Evolutionary conservation across 1,140 invertebrate species (phyloP), one percentile per base, ranked within the genome.

Genomic region (Cotesia glomerata): DNA sequence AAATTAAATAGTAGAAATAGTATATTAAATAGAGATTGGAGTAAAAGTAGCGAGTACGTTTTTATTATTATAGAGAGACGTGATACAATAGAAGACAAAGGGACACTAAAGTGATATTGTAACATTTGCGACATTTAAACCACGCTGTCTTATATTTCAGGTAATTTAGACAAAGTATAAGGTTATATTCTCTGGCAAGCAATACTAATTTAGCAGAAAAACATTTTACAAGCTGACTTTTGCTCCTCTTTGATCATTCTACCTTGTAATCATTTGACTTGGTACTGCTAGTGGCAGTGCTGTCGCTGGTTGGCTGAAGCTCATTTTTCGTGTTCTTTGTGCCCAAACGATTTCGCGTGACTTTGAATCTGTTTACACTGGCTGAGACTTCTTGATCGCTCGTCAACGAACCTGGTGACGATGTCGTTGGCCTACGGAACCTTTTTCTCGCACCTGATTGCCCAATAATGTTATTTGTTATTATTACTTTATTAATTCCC

Each of bases 341-440:
- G 87, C 73, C 82, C 49, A 83, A 78, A 56, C 87, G 82, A 75
- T 92, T 88, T 56, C 90, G 87, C 77, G 91, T 89, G n/a, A 93
- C 88, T 79, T 92, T 91, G 54, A 92, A 91, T 84, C 90, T 90
- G 84, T 90, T 90, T 81, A 88, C 92, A 85, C 88, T 91, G 5
- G 90, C 88, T 14, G 90, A 90, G 36, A 90, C 88, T 76, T 90
- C 89, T 89, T 94, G 89, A 86, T 94, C 90, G 74, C 79, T 88
- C 9, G 86, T 86, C 26, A 81, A 77, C 39, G 84, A 83, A 18
- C 39, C 39, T 45, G 85, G 81, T 63, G 83, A 80, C 11, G 82
- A 78, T 16, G 85, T 86, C n/a, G 85, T 85, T 56, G 89, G 88
- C 64, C 89, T 84, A 11, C 89, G 84, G 71, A 89, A 84, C 81